Conservation (phyloP, 2,113 vertebrate genomes). For the Actenoides lindsayi region DNA sequence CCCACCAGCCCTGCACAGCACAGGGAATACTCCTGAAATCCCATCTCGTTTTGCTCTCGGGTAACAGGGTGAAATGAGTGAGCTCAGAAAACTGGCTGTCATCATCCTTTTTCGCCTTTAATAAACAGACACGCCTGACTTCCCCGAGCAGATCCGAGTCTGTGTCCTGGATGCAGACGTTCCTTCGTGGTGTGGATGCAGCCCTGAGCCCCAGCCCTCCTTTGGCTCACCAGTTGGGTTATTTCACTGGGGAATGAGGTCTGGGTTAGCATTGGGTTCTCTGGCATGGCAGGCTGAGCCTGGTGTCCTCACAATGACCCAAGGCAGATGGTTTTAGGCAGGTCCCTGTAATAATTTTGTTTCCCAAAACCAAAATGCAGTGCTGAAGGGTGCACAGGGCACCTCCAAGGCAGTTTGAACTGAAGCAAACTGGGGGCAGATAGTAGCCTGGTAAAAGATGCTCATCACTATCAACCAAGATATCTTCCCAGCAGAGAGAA, state of each 20-base stretch:
- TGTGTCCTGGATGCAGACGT: background rate
- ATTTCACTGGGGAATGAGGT: background rate
- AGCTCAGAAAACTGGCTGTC: background rate
- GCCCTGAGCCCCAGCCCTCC: background rate
- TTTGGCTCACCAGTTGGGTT: background rate
- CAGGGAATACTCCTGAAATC: background rate
- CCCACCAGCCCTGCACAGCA: rapidly evolving
- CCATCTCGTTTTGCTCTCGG: background rate
- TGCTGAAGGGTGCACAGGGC: background rate
- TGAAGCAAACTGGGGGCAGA: background rate
- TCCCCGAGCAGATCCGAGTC: background rate
- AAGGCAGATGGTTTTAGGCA: background rate
- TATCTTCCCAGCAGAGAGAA: background rate
- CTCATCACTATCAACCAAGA: background rate
- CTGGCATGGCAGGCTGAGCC: rapidly evolving
- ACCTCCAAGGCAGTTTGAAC: background rate
- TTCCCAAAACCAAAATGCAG: background rate
- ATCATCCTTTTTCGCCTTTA: background rate
- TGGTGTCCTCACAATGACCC: background rate
- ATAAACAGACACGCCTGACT: background rate
- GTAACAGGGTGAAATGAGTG: background rate
- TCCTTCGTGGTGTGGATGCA: rapidly evolving
- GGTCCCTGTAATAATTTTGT: background rate
- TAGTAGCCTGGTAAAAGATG: background rate
- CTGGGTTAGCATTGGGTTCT: rapidly evolving